Base-by-base conservation (phyloP, 2,113 vertebrate genomes). In the Psephotus haematonotus region DNA sequence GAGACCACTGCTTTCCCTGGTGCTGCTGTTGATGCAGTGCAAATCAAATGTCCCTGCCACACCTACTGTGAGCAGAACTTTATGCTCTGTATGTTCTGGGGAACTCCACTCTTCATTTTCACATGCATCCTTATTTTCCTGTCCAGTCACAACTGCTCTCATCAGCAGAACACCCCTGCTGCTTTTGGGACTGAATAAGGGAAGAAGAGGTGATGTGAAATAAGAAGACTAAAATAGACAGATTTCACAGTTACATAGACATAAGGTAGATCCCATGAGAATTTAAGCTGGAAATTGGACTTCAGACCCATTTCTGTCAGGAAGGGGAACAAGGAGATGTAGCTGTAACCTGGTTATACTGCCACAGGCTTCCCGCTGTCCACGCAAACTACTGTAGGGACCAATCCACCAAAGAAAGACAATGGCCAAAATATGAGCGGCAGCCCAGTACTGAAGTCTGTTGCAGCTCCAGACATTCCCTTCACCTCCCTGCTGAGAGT, bases 381-480 rank as follows among this genome's bases (percentile, higher is more conserved):
- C 24, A 19, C 1, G 2, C 4, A 46, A 75, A 17, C 43, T 59
- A 17, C 24, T 0, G 1, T 24, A 44, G 29, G 69, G 4, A 57
- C 17, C 44, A 43, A 65, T 13, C 33, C 35, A 50, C 35, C 28
- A 35, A 41, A 62, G 72, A 53, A 47, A 81, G 28, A 67, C 82
- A 63, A 82, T 1, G 7, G n/a, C 46, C 27, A 27, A 57, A 46
- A 35, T 11, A 44, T 0, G 0, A 85, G 24, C 44, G 4, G 9
- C 57, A 70, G 49, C 25, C 47, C 62, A 41, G 35, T 27, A 24
- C 10, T 18, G 22, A 27, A 17, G 46, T 15, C 53, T 46, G 69
- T 16, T 6, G 2, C 33, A 65, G 87, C 49, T 77, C 46, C 28
- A 37, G 81, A 59, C 33, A 13, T 28, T 80, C 29, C 23, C 31